Evolutionary conservation across 2,888 invertebrate genomes (phyloP).

Genomic region (Cyclophora punctaria): DNA sequence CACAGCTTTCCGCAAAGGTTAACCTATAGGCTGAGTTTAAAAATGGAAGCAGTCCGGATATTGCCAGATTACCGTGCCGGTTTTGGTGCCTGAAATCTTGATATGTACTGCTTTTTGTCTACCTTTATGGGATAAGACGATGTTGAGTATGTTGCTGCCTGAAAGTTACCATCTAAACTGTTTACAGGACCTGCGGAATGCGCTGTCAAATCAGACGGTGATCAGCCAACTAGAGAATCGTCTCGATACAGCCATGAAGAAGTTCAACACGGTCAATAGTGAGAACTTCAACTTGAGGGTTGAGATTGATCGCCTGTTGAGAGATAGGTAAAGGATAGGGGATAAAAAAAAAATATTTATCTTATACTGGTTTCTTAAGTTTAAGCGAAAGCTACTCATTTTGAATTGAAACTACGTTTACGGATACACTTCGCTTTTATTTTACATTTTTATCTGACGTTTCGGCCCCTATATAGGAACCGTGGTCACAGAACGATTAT

Average conservation of each 20-base stretch:
- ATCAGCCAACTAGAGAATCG: slow-evolving; percentile 83
- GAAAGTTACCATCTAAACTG: background rate
- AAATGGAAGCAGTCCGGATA: too few relatives aligned
- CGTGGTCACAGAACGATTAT: too few relatives aligned
- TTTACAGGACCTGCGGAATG: slow-evolving; percentile 42
- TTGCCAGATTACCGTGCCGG: too few relatives aligned
- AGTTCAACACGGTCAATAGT: slow-evolving; percentile 83
- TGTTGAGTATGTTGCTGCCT: background rate
- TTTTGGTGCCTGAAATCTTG: background rate
- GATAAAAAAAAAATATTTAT: too few relatives aligned
- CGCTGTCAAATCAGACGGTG: slow-evolving; percentile 50
- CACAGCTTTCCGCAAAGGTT: too few relatives aligned
- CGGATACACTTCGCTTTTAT: too few relatives aligned
- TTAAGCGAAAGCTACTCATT: too few relatives aligned
- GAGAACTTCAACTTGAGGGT: slow-evolving; percentile 83
- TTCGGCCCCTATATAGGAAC: too few relatives aligned
- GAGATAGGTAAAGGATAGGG: slow-evolving; percentile 76
- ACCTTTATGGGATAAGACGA: background rate
- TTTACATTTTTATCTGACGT: too few relatives aligned
- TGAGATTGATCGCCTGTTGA: slow-evolving; percentile 87
- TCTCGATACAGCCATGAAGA: slow-evolving; percentile 83
- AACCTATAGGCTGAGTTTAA: too few relatives aligned
- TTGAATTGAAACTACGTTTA: too few relatives aligned
- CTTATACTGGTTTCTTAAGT: too few relatives aligned
- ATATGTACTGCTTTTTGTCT: background rate